Conservation (phyloP, 2,113 vertebrate genomes). For the Clarias macrocephalus region DNA sequence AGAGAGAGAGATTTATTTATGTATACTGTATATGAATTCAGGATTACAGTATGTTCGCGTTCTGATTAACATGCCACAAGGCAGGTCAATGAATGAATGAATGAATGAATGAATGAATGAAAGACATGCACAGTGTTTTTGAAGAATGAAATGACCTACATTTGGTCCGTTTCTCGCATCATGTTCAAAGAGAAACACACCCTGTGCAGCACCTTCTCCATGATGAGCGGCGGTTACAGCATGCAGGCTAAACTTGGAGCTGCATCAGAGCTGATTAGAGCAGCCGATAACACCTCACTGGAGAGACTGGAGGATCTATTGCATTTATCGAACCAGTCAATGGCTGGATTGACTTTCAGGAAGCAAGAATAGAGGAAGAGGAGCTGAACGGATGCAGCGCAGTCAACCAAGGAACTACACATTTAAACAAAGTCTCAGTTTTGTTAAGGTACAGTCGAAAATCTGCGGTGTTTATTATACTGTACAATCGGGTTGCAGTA, state of each 20-base stretch:
- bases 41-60: neutral
- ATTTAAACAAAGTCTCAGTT: neutral
- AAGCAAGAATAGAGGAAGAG: neutral
- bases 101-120: neutral
- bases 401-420: neutral
- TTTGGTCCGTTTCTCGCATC: neutral
- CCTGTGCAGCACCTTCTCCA: neutral
- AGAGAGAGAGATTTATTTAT: neutral
- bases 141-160: neutral
- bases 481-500: neutral
- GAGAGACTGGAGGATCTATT: neutral
- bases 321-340: neutral
- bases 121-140: neutral
- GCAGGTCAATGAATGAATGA: neutral
- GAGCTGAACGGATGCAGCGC: neutral
- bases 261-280: neutral
- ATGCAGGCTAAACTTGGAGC: neutral
- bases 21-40: neutral
- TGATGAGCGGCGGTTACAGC: neutral
- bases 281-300: neutral
- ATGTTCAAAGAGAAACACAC: neutral
- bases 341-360: neutral
- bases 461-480: neutral
- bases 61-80: neutral
- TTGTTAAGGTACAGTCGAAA: neutral